Evolutionary conservation across 2,113 vertebrate species (phyloP).

Genomic region (Capra hircus): DNA sequence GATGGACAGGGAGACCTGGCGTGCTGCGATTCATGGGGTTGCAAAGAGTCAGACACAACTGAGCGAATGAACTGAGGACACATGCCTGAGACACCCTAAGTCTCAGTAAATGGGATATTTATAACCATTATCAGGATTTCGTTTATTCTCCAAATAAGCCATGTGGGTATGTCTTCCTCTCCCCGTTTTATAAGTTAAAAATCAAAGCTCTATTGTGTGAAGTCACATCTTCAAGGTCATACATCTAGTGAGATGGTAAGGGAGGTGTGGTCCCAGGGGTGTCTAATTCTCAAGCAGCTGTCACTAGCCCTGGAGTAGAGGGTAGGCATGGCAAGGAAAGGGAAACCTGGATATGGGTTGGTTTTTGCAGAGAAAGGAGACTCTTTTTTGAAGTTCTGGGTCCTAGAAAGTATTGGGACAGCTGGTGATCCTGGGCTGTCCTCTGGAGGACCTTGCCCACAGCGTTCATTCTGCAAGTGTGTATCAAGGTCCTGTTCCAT

Average conservation of each 20-base stretch:
- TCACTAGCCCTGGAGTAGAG: not conserved
- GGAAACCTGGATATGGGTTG: not conserved
- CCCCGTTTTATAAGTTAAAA: not conserved
- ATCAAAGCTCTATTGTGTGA: not conserved
- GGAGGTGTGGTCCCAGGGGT: too few species aligned
- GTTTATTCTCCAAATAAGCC: not conserved
- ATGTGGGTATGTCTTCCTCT: not conserved
- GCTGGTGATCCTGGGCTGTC: not conserved
- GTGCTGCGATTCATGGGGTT: too few species aligned
- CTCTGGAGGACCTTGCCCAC: not conserved
- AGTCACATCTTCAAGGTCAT: not conserved
- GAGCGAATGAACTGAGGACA: not conserved
- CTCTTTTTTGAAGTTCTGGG: not conserved
- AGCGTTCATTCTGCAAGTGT: not conserved
- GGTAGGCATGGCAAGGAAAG: not conserved
- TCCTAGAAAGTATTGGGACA: not conserved
- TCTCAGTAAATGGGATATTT: not conserved
- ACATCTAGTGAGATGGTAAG: not conserved
- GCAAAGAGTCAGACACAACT: too few species aligned
- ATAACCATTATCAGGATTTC: not conserved
- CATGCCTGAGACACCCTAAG: not conserved
- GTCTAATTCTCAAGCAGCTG: not conserved
- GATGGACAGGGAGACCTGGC: too few species aligned
- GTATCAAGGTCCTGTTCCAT: not conserved
- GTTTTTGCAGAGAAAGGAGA: not conserved